Evolutionary conservation across 2,888 invertebrate genomes (phyloP).

Genomic region (Unio delphinus): DNA sequence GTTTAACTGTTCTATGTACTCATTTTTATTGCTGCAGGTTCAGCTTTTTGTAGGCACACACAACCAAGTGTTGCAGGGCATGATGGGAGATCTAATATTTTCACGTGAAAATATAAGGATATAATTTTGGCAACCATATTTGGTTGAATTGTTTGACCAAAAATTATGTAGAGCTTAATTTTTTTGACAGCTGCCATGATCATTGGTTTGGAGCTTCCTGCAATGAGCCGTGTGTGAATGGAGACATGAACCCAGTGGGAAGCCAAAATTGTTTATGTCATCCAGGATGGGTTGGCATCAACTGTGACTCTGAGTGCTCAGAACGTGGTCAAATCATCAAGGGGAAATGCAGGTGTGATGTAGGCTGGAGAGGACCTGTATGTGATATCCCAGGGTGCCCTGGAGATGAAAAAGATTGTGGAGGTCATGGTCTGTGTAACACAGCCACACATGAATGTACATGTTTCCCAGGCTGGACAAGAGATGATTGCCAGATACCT

Average conservation of each 20-base stretch:
- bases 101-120: too few relatives aligned
- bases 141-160: too few relatives aligned
- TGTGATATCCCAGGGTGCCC: slow-evolving; percentile 58
- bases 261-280: slow-evolving; percentile 48
- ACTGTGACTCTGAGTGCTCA: slow-evolving; percentile 54
- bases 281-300: slow-evolving; percentile 49
- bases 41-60: too few relatives aligned
- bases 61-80: too few relatives aligned
- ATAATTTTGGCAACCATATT: too few relatives aligned
- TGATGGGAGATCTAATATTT: too few relatives aligned
- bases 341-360: slow-evolving; percentile 44
- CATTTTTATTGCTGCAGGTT: too few relatives aligned
- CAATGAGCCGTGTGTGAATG: slow-evolving; percentile 45
- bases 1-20: too few relatives aligned
- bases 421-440: slow-evolving; percentile 54
- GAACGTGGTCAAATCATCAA: slow-evolving; percentile 41
- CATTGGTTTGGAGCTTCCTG: slow-evolving; percentile 52
- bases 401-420: slow-evolving; percentile 45
- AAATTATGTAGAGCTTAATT: too few relatives aligned
- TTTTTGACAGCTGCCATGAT: slow-evolving; percentile 29
- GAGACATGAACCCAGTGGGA: slow-evolving; percentile 39
- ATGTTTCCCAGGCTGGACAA: slow-evolving; percentile 54
- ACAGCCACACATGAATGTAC: slow-evolving; percentile 44
- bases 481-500: slow-evolving; percentile 47
- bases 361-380: slow-evolving; percentile 51